These are phyloP conservation scores for Aurelia sp. DNA, from an alignment of 30 jellyfish, hydroid and myxozoan genomes.

Conservation along the genomic window DNA sequence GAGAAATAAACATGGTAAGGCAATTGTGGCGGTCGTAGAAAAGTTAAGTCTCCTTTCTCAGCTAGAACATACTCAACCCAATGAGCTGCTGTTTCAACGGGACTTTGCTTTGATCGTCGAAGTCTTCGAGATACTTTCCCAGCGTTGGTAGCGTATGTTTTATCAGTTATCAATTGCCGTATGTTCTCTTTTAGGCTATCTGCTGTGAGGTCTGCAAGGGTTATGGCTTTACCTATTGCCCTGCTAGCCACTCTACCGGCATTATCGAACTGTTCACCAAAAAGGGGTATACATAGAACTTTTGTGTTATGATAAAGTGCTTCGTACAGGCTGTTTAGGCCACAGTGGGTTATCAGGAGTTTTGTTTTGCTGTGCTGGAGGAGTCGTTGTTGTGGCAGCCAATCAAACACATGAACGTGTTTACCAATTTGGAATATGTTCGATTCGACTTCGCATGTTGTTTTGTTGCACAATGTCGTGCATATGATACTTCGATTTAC, in stretches of 20 bases:
- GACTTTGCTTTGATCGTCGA: slow-evolving; percentile 42
- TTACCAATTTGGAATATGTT: slow-evolving; percentile 28
- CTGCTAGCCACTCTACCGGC: slow-evolving; percentile 70
- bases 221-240: slow-evolving; percentile 63
- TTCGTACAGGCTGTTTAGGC: slow-evolving; percentile 77
- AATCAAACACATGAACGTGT: slow-evolving; percentile 47
- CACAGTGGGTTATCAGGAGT: slow-evolving; percentile 73
- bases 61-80: slow-evolving; percentile 58
- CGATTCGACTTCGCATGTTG: slow-evolving; percentile 1
- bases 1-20: slow-evolving; percentile 24
- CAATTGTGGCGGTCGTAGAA: slow-evolving; percentile 24
- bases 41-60: slow-evolving; percentile 52
- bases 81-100: slow-evolving; percentile 52
- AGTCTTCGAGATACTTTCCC: slow-evolving; percentile 41
- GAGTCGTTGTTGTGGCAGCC: slow-evolving; percentile 82
- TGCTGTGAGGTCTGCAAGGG: slow-evolving; percentile 7
- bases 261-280: slow-evolving; percentile 77
- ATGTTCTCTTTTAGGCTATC: slow-evolving; percentile 21
- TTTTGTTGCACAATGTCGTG: slow-evolving; percentile 13
- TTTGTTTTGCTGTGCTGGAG: slow-evolving; percentile 37
- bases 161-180: neutral
- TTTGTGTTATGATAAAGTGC: slow-evolving; percentile 64
- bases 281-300: slow-evolving; percentile 69
- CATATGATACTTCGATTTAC: neutral
- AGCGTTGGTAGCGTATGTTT: slow-evolving; percentile 20